Base-by-base conservation (phyloP, 2,797 vertebrate species). In the Euphonia xanthogaster region DNA sequence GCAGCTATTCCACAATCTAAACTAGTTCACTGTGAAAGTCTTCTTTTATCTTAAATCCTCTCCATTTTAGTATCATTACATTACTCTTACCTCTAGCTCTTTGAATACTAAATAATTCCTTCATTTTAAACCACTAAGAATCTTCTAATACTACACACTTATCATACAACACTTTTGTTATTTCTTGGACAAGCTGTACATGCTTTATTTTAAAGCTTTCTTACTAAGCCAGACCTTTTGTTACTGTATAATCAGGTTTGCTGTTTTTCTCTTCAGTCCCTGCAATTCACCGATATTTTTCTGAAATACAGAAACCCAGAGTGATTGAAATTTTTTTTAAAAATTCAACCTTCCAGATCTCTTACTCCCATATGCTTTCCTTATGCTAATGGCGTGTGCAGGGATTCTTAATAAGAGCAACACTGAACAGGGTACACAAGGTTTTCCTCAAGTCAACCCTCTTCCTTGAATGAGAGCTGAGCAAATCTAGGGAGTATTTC, bases 51-150 rank as follows among this genome's bases (percentile, higher is more conserved):
- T 88, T 86, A 86, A 94, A 88, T 72, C 73, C 60, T 58, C 51
- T 70, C 71, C 50, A 82, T 72, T 88, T 94, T 39, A 81, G 47
- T 73, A 83, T 72, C 71, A 66, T 86, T 91, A 61, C 14, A 57
- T 67, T 93, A 77, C 42, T 91, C 35, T 62, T 74, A 87, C 61
- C 50, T 91, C 42, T 66, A 58, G 16, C 35, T 92, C 65, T 94
- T 75, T 91, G 72, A 93, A 91, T 85, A 89, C 51, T 66, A 89
- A 94, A 54, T 76, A 92, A 92, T 72, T 83, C 68, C 65, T 90
- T 92, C 51, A 3, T 84, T 91, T 91, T 70, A 88, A 94, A 72
- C 44, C 30, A 51, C 23, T 45, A 70, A 77, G 28, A 93, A 77
- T 85, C 53, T 76, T 87, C 54, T 94, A 86, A 88, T 86, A 58